These are phyloP conservation scores for Drosophila triauraria DNA, from an alignment of 1,140 invertebrate species.

Conservation along the genomic window DNA sequence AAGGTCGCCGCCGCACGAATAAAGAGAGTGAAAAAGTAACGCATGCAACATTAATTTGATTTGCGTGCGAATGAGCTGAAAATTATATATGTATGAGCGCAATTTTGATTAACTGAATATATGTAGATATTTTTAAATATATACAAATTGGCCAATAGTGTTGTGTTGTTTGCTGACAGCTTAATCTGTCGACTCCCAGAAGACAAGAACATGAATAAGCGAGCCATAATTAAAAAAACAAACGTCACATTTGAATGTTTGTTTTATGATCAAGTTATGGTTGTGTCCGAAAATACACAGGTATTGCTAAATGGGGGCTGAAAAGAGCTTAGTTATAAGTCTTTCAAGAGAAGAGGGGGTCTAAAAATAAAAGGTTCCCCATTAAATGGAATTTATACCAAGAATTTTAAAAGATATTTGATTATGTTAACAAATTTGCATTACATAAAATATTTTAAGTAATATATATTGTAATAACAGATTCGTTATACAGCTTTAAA, in stretches of 20 bases:
- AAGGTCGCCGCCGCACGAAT: conserved; percentile 52
- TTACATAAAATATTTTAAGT: not conserved
- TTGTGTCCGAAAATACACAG: conserved; percentile 17
- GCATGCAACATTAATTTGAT: conserved; percentile 82
- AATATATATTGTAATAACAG: not conserved
- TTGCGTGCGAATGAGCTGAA: conserved; percentile 70
- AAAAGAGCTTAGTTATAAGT: not conserved
- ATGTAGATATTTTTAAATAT: conserved; percentile 17
- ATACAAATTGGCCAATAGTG: conserved; percentile 65
- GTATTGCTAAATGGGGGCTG: conserved; percentile 11
- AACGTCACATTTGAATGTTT: conserved; percentile 72
- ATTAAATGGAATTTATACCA: not conserved
- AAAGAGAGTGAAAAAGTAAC: conserved; percentile 60
- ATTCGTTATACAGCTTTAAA: not conserved
- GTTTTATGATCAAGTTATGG: conserved; percentile 22
- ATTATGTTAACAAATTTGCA: not conserved
- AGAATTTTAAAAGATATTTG: too few species aligned
- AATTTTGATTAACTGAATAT: conserved; percentile 33
- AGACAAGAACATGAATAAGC: conserved; percentile 72
- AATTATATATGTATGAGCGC: conserved; percentile 22
- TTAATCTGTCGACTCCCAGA: conserved; percentile 60
- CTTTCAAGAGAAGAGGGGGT: not conserved
- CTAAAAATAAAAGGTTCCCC: not conserved
- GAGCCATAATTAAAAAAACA: conserved; percentile 74
- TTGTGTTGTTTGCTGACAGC: conserved; percentile 65